phyloP scores from a whole-genome alignment of 2,797 vertebrate species.

The Hafferia zeledoni region DNA sequence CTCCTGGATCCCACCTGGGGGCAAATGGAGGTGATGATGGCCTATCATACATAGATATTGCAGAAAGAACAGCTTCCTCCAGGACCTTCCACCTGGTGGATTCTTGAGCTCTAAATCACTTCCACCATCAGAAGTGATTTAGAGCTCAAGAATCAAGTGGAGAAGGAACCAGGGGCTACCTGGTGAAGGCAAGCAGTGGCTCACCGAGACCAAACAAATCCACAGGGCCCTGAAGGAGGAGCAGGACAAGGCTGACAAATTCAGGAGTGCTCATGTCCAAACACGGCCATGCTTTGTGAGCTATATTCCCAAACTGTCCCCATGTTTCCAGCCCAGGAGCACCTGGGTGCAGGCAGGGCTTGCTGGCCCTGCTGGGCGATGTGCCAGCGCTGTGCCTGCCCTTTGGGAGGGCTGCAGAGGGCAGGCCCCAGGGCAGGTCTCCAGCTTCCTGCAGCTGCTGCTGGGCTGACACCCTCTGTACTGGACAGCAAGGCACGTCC shows the following conservation, averaged over 20 bases:
- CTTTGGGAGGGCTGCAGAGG: not conserved
- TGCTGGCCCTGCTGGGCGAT: fast-evolving
- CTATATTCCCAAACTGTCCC: not conserved
- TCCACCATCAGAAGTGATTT: not conserved
- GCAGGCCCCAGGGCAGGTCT: not conserved
- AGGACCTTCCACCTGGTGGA: not conserved
- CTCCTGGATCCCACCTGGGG: not conserved
- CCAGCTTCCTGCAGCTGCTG: not conserved
- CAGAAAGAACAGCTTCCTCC: not conserved
- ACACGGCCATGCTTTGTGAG: not conserved
- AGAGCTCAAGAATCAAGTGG: not conserved
- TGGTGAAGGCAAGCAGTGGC: not conserved
- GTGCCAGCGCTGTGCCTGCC: not conserved
- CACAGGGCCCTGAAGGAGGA: not conserved
- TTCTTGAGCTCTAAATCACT: too few species aligned
- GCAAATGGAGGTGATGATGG: not conserved
- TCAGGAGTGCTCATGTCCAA: not conserved
- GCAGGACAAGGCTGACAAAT: not conserved
- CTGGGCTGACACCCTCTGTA: not conserved
- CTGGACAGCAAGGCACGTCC: not conserved
- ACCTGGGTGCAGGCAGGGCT: not conserved
- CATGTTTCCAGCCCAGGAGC: fast-evolving
- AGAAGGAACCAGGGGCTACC: not conserved
- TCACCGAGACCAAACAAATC: fast-evolving
- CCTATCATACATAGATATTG: fast-evolving